Evolutionary conservation across 2,113 vertebrate genomes (phyloP).

Genomic region (Coregonus clupeaformis): DNA sequence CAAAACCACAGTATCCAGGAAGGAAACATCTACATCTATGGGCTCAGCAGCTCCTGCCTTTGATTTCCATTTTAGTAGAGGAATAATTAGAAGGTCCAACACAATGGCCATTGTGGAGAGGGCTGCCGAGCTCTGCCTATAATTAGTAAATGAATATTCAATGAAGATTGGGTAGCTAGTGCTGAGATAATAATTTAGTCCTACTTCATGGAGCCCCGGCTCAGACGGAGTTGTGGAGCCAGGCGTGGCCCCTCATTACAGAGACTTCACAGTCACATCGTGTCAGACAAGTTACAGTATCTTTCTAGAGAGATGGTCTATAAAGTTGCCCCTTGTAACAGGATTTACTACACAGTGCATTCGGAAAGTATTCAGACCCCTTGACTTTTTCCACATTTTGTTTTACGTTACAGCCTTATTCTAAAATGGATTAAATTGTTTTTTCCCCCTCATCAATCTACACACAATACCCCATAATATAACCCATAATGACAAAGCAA

Average conservation of each 20-base stretch:
- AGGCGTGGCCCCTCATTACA: background rate
- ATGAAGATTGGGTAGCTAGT: constrained; percentile 31
- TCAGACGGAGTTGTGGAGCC: constrained; percentile 37
- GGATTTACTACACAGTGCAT: too few species aligned
- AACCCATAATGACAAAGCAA: too few species aligned
- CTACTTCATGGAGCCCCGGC: constrained; percentile 36
- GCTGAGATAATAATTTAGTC: constrained; percentile 52
- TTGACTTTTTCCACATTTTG: too few species aligned
- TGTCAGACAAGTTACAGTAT: too few species aligned
- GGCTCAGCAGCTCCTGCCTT: constrained; percentile 40
- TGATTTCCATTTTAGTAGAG: constrained; percentile 61
- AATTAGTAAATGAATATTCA: constrained; percentile 80
- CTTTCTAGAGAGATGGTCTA: too few species aligned
- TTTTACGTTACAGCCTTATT: too few species aligned
- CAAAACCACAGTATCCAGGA: constrained; percentile 52
- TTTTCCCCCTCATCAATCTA: too few species aligned
- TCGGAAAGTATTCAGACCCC: too few species aligned
- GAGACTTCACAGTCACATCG: too few species aligned
- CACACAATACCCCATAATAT: too few species aligned
- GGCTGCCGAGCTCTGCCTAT: constrained; percentile 48
- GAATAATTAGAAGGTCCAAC: constrained; percentile 67
- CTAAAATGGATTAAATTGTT: too few species aligned
- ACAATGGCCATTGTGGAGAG: constrained; percentile 61
- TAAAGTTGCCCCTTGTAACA: constrained; percentile 40
- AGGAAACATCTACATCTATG: constrained; percentile 27